Evolutionary conservation across 2,888 invertebrate species (phyloP).

Genomic region (Gordius sp.): DNA sequence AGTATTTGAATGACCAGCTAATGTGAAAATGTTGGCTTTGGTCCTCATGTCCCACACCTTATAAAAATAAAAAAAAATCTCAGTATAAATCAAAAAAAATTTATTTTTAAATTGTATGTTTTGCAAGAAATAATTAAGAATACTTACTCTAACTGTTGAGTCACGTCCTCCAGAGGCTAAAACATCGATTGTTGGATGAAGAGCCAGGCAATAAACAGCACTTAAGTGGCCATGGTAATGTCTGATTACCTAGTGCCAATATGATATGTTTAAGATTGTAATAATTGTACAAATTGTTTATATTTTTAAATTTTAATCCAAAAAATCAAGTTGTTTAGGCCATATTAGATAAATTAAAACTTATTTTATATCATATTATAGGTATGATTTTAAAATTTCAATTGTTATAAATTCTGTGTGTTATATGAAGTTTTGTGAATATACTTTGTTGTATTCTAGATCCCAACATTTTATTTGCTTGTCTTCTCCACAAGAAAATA

Average conservation of each 20-base stretch:
- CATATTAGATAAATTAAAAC: too few species aligned
- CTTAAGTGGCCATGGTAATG: conserved; percentile 97
- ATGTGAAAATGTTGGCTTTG: conserved; percentile 85
- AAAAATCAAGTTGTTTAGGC: background rate
- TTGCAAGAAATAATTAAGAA: background rate
- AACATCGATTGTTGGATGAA: conserved; percentile 83
- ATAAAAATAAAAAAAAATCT: conserved; percentile 16
- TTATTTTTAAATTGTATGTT: background rate
- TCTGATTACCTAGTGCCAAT: conserved; percentile 56
- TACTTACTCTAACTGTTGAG: conserved; percentile 49
- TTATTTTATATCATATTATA: background rate
- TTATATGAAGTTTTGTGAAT: conserved; percentile 16
- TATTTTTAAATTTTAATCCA: background rate
- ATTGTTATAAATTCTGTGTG: background rate
- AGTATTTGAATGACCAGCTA: conserved; percentile 82
- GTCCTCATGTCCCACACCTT: conserved; percentile 90
- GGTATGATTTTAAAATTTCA: background rate
- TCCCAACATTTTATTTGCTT: conserved; percentile 99
- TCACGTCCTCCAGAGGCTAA: conserved; percentile 75
- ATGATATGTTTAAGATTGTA: too few species aligned
- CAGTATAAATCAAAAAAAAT: background rate
- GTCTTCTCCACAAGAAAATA: conserved; percentile 96
- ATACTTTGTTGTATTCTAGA: conserved; percentile 80
- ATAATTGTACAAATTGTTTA: too few species aligned
- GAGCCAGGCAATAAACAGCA: conserved; percentile 65